Evolutionary conservation across 2,888 invertebrate species (phyloP).

Genomic region (Ennomos erosarius): DNA sequence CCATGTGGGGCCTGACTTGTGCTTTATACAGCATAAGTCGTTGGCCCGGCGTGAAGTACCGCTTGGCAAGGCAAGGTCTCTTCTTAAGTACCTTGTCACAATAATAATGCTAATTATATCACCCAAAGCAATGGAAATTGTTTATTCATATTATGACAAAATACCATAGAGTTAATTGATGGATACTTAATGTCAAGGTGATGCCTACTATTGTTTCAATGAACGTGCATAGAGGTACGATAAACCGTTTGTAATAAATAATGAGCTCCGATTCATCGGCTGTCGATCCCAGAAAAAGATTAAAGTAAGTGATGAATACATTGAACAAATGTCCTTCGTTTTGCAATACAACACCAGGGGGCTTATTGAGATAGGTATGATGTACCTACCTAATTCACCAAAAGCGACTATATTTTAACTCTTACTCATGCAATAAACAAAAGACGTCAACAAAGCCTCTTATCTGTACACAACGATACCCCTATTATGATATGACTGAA

Average conservation of each 20-base stretch:
- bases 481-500: no score
- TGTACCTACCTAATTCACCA: no score
- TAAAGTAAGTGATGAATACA: slow-evolving; percentile 19
- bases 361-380: neutral
- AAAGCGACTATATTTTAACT: no score
- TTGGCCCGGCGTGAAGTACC: no score
- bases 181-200: slow-evolving; percentile 55
- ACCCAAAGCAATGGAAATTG: neutral
- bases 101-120: neutral
- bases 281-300: slow-evolving; percentile 27
- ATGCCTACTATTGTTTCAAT: slow-evolving; percentile 51
- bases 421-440: no score
- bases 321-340: slow-evolving; percentile 20
- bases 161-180: neutral
- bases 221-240: slow-evolving; percentile 25
- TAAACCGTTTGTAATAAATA: slow-evolving; percentile 28
- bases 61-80: no score
- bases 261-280: slow-evolving; percentile 27
- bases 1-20: no score
- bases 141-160: slow-evolving; percentile 2
- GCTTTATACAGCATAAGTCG: no score
- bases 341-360: slow-evolving; percentile 9
- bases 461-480: no score
- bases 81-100: no score
- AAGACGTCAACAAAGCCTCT: no score